phyloP scores from a whole-genome alignment of 2,888 invertebrate species.

The Pomacea canaliculata region DNA sequence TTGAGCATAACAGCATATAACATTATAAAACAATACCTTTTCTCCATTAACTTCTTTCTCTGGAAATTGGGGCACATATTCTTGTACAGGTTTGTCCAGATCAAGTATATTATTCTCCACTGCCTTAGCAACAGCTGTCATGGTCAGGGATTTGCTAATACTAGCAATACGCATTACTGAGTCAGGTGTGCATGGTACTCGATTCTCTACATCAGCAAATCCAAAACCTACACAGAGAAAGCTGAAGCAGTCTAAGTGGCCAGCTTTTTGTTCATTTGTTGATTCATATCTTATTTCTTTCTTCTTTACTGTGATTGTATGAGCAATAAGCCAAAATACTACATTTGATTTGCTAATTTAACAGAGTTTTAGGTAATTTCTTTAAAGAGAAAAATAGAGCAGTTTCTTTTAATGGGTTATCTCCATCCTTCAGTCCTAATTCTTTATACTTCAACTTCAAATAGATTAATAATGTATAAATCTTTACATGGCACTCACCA shows the following conservation, averaged over 20 bases:
- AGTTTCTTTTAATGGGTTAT: no score
- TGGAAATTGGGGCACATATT: conserved; percentile 73
- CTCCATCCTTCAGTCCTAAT: no score
- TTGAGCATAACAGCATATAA: no score
- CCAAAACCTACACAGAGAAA: conserved; percentile 68
- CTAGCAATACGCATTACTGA: conserved; percentile 75
- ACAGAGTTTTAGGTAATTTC: no score
- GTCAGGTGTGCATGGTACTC: conserved; percentile 68
- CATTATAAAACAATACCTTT: conserved; percentile 57
- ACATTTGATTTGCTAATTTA: not conserved
- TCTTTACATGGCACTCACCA: conserved; percentile 53
- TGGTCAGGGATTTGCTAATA: conserved; percentile 75
- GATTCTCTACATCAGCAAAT: conserved; percentile 74
- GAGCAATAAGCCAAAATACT: not conserved
- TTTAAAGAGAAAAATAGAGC: no score
- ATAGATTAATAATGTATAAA: no score
- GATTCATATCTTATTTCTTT: not conserved
- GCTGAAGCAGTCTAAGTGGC: not conserved
- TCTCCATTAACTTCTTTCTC: conserved; percentile 71
- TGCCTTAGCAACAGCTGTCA: conserved; percentile 72
- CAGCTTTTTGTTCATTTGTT: no score
- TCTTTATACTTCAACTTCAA: no score
- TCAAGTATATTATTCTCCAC: conserved; percentile 73
- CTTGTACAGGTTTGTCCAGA: conserved; percentile 72
- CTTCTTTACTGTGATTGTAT: not conserved